phyloP scores from a whole-genome alignment of 2,797 vertebrate genomes.

The Cetoscarus ocellatus region DNA sequence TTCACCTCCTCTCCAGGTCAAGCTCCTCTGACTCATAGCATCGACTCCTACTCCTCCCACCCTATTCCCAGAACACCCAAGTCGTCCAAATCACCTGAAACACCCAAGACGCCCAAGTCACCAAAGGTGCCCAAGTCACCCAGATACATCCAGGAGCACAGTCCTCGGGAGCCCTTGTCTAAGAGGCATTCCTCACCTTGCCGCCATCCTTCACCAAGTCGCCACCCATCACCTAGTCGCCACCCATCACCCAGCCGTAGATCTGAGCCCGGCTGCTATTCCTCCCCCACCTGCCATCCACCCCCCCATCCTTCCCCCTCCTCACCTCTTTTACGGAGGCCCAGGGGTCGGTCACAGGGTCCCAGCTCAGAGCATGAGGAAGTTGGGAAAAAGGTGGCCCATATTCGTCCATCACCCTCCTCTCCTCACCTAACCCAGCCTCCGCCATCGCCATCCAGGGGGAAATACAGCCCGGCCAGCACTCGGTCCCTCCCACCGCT shows the following conservation, averaged over 20 bases:
- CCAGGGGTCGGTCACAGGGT: slow-evolving; percentile 64
- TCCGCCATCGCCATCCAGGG: slow-evolving; percentile 68
- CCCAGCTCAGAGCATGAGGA: slow-evolving; percentile 38
- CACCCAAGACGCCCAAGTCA: slow-evolving; percentile 20
- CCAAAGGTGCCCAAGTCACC: slow-evolving; percentile 45
- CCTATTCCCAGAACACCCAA: slow-evolving; percentile 51
- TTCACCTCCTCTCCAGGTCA: slow-evolving; percentile 31
- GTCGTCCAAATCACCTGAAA: slow-evolving; percentile 28
- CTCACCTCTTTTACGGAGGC: slow-evolving; percentile 64
- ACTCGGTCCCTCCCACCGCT: slow-evolving; percentile 81
- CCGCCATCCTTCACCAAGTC: slow-evolving; percentile 36
- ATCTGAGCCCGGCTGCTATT: slow-evolving; percentile 46
- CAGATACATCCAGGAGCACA: slow-evolving; percentile 36
- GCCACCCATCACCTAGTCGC: slow-evolving; percentile 51
- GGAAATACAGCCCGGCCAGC: slow-evolving; percentile 75
- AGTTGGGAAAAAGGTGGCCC: slow-evolving; percentile 31
- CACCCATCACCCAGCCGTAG: slow-evolving; percentile 55
- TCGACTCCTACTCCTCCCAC: slow-evolving; percentile 48
- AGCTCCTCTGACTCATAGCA: slow-evolving; percentile 24
- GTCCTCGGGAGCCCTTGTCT: slow-evolving; percentile 32
- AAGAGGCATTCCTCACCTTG: slow-evolving; percentile 29
- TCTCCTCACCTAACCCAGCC: slow-evolving; percentile 78
- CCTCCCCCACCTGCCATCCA: slow-evolving; percentile 34
- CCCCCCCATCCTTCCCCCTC: slow-evolving; percentile 61
- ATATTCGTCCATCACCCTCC: slow-evolving; percentile 74